A percentile compares a stretch with the other conserved stretches of the same genome.
These are phyloP conservation scores for Rachycentron canadum DNA, from an alignment of 2,797 vertebrate genomes.

Conservation along the genomic window DNA sequence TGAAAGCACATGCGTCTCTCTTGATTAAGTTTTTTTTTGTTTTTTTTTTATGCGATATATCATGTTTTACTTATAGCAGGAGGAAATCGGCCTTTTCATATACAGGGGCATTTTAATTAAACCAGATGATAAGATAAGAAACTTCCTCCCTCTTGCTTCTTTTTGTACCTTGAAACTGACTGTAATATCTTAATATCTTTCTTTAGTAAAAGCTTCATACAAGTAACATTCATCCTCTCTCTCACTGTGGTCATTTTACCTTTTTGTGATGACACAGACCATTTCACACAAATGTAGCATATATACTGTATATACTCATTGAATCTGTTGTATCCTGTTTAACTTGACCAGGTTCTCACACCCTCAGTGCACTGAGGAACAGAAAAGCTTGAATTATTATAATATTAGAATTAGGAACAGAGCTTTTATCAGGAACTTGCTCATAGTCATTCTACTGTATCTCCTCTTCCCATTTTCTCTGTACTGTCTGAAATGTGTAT, in stretches of 20 bases:
- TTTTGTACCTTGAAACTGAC: slow-evolving; percentile 4
- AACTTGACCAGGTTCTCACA: slow-evolving; percentile 33
- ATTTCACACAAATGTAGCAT: neutral
- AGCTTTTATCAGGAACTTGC: neutral
- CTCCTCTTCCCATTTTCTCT: slow-evolving; percentile 5
- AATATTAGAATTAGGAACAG: neutral
- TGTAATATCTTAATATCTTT: neutral
- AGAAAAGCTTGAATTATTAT: slow-evolving; percentile 5
- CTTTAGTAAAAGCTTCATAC: neutral
- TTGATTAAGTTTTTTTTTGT: neutral
- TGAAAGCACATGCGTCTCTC: neutral
- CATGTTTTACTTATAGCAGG: neutral
- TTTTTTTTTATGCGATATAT: slow-evolving; percentile 8
- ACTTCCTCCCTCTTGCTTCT: slow-evolving; percentile 6
- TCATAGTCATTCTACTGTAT: neutral
- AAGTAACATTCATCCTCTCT: neutral
- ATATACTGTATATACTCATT: too few relatives aligned
- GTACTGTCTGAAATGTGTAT: neutral
- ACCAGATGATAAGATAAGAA: slow-evolving; percentile 18
- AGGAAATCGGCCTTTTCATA: slow-evolving; percentile 8
- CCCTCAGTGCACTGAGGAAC: slow-evolving; percentile 25
- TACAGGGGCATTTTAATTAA: slow-evolving; percentile 42
- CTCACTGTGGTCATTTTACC: neutral
- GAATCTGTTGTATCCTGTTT: slow-evolving; percentile 31
- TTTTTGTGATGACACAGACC: neutral